Percentiles rank a stretch among this genome's conserved stretches.
These are phyloP conservation scores for Dufourea novaeangliae DNA, from an alignment of 1,140 invertebrate species.

Conservation along the genomic window DNA sequence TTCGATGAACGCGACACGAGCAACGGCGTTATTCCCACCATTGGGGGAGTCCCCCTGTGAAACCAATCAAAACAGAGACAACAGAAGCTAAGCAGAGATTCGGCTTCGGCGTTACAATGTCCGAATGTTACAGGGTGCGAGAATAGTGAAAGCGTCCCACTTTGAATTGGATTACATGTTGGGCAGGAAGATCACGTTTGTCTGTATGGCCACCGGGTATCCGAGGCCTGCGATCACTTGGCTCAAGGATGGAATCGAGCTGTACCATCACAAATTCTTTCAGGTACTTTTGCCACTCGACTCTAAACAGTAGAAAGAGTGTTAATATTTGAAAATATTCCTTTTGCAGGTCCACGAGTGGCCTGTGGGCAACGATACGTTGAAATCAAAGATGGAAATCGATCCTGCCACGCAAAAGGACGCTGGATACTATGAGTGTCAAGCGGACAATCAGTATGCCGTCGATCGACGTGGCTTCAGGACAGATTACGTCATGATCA, in stretches of 20 bases:
- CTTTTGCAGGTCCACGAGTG: slow-evolving; percentile 91
- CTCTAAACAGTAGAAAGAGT: neutral
- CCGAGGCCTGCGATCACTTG: slow-evolving; percentile 94
- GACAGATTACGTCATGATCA: slow-evolving; percentile 87
- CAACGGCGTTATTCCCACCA: too few species aligned
- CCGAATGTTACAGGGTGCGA: slow-evolving; percentile 88
- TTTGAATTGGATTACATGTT: slow-evolving; percentile 96
- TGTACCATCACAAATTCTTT: slow-evolving; percentile 93
- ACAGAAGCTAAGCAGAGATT: too few species aligned
- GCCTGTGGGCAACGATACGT: slow-evolving; percentile 89
- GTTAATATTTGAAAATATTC: neutral
- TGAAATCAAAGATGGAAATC: slow-evolving; percentile 96
- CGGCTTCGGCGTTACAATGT: too few species aligned
- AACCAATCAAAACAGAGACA: too few species aligned
- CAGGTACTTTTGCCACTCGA: slow-evolving; percentile 85
- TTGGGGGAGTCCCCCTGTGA: too few species aligned
- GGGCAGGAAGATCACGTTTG: slow-evolving; percentile 95
- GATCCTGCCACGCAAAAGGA: slow-evolving; percentile 94
- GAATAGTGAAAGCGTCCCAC: slow-evolving; percentile 93
- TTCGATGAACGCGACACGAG: too few species aligned
- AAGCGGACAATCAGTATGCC: slow-evolving; percentile 89
- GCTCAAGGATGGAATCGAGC: slow-evolving; percentile 95
- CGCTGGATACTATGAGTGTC: slow-evolving; percentile 88
- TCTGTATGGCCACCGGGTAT: slow-evolving; percentile 92
- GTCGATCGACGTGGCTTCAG: slow-evolving; percentile 87